Conservation (phyloP, 2,797 vertebrate genomes). For the Mionectes olivaceus region DNA sequence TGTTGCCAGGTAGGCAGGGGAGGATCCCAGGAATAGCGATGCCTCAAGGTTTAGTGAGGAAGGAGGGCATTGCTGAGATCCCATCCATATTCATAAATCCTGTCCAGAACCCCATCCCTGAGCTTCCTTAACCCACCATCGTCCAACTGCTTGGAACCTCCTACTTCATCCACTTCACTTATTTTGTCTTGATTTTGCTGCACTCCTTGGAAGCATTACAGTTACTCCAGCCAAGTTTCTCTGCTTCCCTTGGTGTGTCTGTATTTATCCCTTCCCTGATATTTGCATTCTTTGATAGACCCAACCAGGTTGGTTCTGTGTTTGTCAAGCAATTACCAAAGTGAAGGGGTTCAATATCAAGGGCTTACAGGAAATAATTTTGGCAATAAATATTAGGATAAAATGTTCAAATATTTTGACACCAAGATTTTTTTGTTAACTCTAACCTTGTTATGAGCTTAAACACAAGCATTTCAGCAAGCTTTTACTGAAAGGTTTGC, state of each 20-base stretch:
- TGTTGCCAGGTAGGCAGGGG: neutral
- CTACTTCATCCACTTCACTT: neutral
- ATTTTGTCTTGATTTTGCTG: neutral
- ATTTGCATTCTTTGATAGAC: neutral
- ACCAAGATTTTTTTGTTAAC: neutral
- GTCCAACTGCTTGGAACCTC: neutral
- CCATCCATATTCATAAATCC: neutral
- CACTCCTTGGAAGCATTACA: neutral
- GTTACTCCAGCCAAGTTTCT: neutral
- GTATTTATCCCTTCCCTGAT: neutral
- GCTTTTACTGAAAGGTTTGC: neutral
- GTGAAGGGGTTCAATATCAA: neutral
- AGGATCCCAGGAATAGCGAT: neutral
- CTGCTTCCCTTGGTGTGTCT: neutral
- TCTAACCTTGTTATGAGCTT: neutral
- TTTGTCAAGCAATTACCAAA: slow-evolving; percentile 27
- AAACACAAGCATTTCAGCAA: neutral
- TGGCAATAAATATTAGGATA: slow-evolving; percentile 16
- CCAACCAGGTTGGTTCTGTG: neutral
- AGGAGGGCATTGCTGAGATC: neutral
- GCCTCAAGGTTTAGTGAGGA: neutral
- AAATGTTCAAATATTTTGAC: neutral
- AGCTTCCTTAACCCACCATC: neutral
- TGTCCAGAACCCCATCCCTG: neutral
- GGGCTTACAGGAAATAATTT: slow-evolving; percentile 1